phyloP scores from a whole-genome alignment of 2,888 invertebrate species.

The Xanthia togata region DNA sequence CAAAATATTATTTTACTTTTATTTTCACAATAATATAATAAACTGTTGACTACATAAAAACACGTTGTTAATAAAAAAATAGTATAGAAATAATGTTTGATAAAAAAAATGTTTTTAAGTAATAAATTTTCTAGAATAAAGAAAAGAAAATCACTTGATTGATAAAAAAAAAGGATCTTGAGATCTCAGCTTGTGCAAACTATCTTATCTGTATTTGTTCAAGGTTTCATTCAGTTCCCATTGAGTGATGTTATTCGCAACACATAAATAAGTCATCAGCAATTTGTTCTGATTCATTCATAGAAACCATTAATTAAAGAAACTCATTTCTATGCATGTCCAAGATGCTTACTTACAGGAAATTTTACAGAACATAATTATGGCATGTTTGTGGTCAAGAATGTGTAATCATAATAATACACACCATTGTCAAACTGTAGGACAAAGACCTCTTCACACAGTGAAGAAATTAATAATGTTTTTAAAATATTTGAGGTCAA shows the following conservation, averaged over 20 bases:
- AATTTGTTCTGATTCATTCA: constrained; percentile 6
- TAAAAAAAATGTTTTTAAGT: not conserved
- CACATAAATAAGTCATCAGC: not conserved
- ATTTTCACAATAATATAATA: not conserved
- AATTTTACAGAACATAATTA: constrained; percentile 2
- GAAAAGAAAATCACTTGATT: too few relatives aligned
- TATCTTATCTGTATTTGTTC: constrained; percentile 26
- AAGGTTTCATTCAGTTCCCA: not conserved
- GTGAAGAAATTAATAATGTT: not conserved
- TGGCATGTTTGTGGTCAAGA: not conserved
- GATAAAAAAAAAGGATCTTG: constrained; percentile 7
- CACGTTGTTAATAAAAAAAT: too few relatives aligned
- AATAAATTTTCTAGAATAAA: not conserved
- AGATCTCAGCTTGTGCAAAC: constrained; percentile 11
- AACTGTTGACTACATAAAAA: too few relatives aligned
- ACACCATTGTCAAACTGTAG: not conserved
- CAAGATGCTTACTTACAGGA: not conserved
- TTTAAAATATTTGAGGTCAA: not conserved
- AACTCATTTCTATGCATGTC: not conserved
- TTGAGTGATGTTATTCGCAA: constrained; percentile 2
- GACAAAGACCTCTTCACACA: not conserved
- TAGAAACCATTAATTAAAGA: constrained; percentile 2
- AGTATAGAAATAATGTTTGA: not conserved
- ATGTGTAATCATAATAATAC: not conserved
- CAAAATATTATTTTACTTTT: not conserved